Evolutionary conservation across 2,888 invertebrate species (phyloP), one percentile per base, ranked within the genome.

Genomic region (Morpho deidamia): DNA sequence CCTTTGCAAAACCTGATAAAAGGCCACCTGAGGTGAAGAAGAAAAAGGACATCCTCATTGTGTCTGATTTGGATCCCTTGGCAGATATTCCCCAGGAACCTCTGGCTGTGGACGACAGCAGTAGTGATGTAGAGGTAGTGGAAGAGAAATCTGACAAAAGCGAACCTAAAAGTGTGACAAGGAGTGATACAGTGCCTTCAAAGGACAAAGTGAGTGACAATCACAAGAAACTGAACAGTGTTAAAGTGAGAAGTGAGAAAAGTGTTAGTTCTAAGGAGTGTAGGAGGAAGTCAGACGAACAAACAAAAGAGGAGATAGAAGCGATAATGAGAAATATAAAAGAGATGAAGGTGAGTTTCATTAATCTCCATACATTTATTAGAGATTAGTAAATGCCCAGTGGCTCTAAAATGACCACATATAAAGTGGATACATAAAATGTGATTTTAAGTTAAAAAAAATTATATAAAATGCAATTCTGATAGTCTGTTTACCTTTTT

Each of bases 51-150:
- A 63, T 86, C 0, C 66, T 86, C 0, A 83, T 89, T 32, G 67
- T 88, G 1, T 86, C 87, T 0, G 89, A 88, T 35, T 54, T 86
- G 7, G 88, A 88, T 58, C 88, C 89, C 0, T 63, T 88, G 57
- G 68, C 68, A 0, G 84, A 84, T 47, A 65, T 71, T 9, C 67
- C 70, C 0, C 68, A 62, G 2, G 88, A 88, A 53, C 76, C 85
- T 0, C 62, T 84, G 0, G 76, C 82, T 0, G 65, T 88, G 0
- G 90, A 90, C 43, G 90, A 90, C 53, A 90, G 90, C 60, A 88
- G 88, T 60, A 90, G 90, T 78, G 90, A 90, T 39, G 85, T 90
- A 0, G 90, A 90, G 71, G 66, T 90, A 44, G 73, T 90, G 1
- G 88, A 87, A 54, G 83, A 82, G 50, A 69, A 66, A 41, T 63